Base-by-base conservation (phyloP, 92 coral and sea anemone species). In the Actinernus sp. region DNA sequence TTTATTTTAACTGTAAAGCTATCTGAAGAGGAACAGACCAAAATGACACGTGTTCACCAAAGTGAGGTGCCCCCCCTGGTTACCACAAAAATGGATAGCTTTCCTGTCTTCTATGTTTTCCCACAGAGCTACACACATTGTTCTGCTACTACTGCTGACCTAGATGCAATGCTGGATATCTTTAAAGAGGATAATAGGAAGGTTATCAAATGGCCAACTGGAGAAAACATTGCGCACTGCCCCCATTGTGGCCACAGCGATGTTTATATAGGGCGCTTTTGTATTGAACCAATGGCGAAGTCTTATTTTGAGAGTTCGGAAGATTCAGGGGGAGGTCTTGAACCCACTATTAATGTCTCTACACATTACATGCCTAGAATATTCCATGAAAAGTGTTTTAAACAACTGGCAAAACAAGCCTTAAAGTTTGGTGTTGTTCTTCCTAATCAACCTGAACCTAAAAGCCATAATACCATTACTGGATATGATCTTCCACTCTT, bases 51-150 rank as follows among this genome's bases (percentile, higher is more conserved):
- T 6, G 41, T 34, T 12, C 10, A 45, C 52, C 52, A 45, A 45
- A 45, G 22, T 8, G 52, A 8, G 14, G 41, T n/a, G 8, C 52
- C 52, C 17, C 10, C 10, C 22, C 8, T 45, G 5, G 52, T 7
- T 18, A 9, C 8, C 52, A 9, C 5, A 4, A 8, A 18, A 45
- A 45, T 45, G 52, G 52, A 45, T 8, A 45, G 52, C 22, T 45
- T 45, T 45, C 52, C 52, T 8, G 5, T 8, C 52, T 45, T 45
- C 22, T 45, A 45, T 17, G 4, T 45, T 45, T 45, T 45, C 52
- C 52, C 52, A 9, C 10, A 45, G 10, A 45, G 52, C 21, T 6
- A 45, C 22, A 45, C 52, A 9, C 8, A 45, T 23, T 45, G 52
- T 18, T 6, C 52, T 7, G 52, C 19, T 23, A 45, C 52, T 4